Evolutionary conservation across 2,113 vertebrate genomes (phyloP), one percentile per base, ranked within the genome.

Genomic region (Turnix velox): DNA sequence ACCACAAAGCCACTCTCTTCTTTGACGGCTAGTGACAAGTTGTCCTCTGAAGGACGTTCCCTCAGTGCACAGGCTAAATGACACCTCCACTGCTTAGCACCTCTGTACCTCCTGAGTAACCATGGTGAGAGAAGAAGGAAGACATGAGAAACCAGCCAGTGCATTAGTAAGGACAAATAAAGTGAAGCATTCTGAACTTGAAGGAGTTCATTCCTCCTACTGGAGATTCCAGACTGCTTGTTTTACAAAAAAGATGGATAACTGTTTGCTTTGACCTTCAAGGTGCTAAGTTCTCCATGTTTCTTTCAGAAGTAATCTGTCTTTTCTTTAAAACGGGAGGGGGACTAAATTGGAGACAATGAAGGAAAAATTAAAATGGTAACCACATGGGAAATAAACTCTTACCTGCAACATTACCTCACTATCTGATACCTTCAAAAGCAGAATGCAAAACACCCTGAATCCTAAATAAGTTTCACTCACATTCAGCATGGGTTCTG

Each of bases 11-110:
- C 97, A 98, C 98, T 98, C 97, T 97, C 97, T 98, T 98, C 97
- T 98, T 97, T 98, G 98, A 98, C 93, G 96, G 98, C 97, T 97
- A 97, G 98, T 98, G 98, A 98, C 98, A 98, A 98, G 98, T 98
- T 95, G 98, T 99, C 98, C 99, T 99, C 98, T 99, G 98, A 98
- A 98, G 98, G 98, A 98, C 98, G 63, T 97, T 98, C 98, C 98
- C 98, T 97, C 95, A 97, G 96, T 97, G 96, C 95, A 27, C 54
- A 23, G 94, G 89, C 96, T 8, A 96, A 97, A 98, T 97, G 98
- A 98, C 98, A 98, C 97, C 96, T 98, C 98, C 96, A 97, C 73
- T 97, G 97, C 98, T 95, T 96, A 97, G 96, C 93, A 97, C 98
- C 97, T 97, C 97, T 96, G 96, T 80, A 62, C 94, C 96, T 97